Conservation (phyloP, 2,888 invertebrate species). For the Cataglyphis rosenhaueri region DNA sequence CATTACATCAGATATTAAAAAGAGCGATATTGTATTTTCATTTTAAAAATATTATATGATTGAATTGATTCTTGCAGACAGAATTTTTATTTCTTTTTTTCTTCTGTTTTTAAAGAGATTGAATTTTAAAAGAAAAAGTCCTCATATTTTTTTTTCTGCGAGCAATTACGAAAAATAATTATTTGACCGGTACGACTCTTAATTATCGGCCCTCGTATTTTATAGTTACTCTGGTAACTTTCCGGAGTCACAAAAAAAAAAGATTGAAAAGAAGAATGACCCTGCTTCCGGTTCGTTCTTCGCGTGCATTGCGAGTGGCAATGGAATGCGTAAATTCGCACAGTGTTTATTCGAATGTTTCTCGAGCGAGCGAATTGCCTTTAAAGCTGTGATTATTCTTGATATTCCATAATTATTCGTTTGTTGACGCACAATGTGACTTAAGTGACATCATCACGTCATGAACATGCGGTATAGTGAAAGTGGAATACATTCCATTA, state of each 20-base stretch:
- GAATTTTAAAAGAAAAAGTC: background rate
- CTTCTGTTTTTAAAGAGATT: background rate
- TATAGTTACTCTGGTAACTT: constrained; percentile 1
- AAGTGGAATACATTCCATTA: constrained; percentile 25
- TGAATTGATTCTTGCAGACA: background rate
- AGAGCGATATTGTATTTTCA: background rate
- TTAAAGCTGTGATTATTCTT: constrained; percentile 26
- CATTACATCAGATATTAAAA: background rate
- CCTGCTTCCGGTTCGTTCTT: constrained; percentile 47
- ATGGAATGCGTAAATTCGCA: constrained; percentile 13
- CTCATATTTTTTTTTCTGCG: background rate
- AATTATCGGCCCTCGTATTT: constrained; percentile 36
- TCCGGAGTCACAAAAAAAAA: constrained; percentile 35
- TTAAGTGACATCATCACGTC: constrained; percentile 29
- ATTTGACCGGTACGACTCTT: background rate
- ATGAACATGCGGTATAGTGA: constrained; percentile 16
- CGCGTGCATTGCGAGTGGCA: constrained; percentile 31
- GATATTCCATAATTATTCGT: constrained; percentile 37
- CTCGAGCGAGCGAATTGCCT: constrained; percentile 1
- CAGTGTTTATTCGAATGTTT: constrained; percentile 23
- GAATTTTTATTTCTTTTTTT: background rate
- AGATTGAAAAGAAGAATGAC: constrained; percentile 17
- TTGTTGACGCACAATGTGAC: constrained; percentile 22
- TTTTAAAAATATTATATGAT: background rate
- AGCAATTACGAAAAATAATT: constrained; percentile 14